phyloP scores from a whole-genome alignment of 2,888 invertebrate genomes.

The Anoplius nigerrimus region DNA sequence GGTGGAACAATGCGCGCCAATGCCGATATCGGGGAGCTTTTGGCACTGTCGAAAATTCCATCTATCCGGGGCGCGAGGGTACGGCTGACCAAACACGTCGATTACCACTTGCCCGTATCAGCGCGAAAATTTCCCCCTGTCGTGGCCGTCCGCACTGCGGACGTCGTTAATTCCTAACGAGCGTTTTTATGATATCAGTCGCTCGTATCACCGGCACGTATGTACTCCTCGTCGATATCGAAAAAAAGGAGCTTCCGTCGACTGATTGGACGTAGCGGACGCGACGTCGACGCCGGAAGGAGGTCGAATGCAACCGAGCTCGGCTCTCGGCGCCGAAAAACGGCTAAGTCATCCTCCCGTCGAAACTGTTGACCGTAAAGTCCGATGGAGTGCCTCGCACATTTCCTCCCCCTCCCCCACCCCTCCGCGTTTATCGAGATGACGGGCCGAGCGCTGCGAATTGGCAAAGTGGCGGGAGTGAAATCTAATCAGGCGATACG shows the following conservation, averaged over 20 bases:
- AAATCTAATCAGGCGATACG: background rate
- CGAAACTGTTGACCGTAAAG: background rate
- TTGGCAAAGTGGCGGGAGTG: conserved; percentile 10
- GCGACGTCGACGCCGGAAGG: too few relatives aligned
- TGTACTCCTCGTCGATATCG: conserved; percentile 24
- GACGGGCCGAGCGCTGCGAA: conserved; percentile 10
- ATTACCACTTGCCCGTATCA: conserved; percentile 31
- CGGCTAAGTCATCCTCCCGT: too few relatives aligned
- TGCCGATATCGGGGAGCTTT: background rate
- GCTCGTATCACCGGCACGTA: background rate
- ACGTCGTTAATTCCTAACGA: conserved; percentile 10
- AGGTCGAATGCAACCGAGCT: too few relatives aligned
- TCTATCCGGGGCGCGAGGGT: conserved; percentile 4
- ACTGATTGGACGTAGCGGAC: too few relatives aligned
- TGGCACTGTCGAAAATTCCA: conserved; percentile 4
- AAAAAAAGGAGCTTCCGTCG: too few relatives aligned
- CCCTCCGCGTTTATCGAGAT: conserved; percentile 3
- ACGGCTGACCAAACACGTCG: conserved; percentile 26
- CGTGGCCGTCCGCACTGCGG: background rate
- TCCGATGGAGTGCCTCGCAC: background rate
- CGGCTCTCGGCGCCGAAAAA: too few relatives aligned
- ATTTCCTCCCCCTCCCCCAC: background rate
- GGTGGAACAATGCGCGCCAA: background rate
- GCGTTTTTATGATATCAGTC: conserved; percentile 21
- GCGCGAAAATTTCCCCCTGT: conserved; percentile 31